Base-by-base conservation (phyloP, 2,113 vertebrate genomes). In the Pipra filicauda region DNA sequence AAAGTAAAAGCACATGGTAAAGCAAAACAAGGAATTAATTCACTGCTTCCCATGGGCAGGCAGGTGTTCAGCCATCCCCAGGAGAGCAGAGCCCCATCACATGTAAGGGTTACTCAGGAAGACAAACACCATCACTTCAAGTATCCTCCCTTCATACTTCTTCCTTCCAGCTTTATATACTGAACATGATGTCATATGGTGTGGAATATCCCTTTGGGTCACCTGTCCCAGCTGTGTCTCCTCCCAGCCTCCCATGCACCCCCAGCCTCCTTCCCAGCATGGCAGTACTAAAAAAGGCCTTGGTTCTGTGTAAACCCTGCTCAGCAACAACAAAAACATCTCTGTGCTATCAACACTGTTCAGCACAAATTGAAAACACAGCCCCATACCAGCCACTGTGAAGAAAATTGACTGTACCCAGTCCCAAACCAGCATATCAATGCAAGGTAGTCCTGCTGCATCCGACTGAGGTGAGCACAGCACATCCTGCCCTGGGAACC, bases 361-460 rank as follows among this genome's bases (percentile, higher is more conserved):
- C 70, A 54, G n/a, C 33, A 69, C 54, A 75, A 61, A 46, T 9
- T 2, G 37, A n/a, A 75, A 61, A 39, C 11, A 19, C n/a, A 76
- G 21, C n/a, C 27, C 27, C 1, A 1, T 8, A 24, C 14, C 10
- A 66, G 1, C 4, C 16, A 1, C 7, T 14, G 11, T n/a, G 9
- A 22, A 48, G 23, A n/a, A 75, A n/a, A 9, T 4, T 5, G 7
- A 17, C 11, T 12, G 8, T 54, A 4, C 4, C 9, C 20, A 11
- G 31, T 17, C 8, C 54, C 28, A 41, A 61, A 5, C 11, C 62
- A 61, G 8, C 7, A 14, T 8, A 58, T 22, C 14, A 14, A 8
- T 16, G 22, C 0, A 0, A 13, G 2, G 3, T 15, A 8, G 31
- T 44, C 37, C 43, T 57, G n/a, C 9, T 16, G 4, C 43, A 59